Percentiles rank a stretch among this genome's conserved stretches.
phyloP scores from a whole-genome alignment of 2,113 vertebrate species.

The Pseudolaguvia tuberculata region DNA sequence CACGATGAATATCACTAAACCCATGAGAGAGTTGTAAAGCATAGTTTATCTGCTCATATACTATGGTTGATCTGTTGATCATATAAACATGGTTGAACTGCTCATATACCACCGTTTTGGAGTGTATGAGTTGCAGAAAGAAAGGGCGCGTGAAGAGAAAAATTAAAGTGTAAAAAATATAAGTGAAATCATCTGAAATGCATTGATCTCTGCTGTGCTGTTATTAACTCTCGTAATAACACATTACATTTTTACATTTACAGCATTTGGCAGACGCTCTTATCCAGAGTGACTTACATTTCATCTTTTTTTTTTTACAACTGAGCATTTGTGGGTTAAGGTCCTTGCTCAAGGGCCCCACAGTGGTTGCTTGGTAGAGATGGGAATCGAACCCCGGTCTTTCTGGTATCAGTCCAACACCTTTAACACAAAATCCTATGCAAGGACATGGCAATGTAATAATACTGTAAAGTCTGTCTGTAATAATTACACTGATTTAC shows the following conservation, averaged over 20 bases:
- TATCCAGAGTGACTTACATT: too few species aligned
- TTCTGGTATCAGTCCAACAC: too few species aligned
- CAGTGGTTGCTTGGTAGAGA: too few species aligned
- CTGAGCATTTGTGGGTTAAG: too few species aligned
- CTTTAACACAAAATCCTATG: not conserved
- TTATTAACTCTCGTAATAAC: too few species aligned
- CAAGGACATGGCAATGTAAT: not conserved
- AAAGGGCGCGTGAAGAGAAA: slow-evolving; percentile 2
- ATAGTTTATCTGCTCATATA: not conserved
- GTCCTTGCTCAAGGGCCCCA: too few species aligned
- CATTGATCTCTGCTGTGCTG: too few species aligned
- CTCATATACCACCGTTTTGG: not conserved
- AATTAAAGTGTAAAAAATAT: not conserved
- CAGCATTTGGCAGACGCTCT: too few species aligned
- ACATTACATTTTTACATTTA: too few species aligned
- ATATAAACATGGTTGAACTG: not conserved
- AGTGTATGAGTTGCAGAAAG: not conserved
- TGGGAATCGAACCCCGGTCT: too few species aligned
- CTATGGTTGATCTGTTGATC: too few species aligned
- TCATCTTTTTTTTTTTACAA: too few species aligned
- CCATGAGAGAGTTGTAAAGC: slow-evolving; percentile 3
- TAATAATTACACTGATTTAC: not conserved
- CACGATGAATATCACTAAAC: slow-evolving; percentile 9
- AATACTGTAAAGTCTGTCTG: not conserved
- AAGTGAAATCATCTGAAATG: not conserved